Evolutionary conservation across 2,888 invertebrate genomes (phyloP), one percentile per base, ranked within the genome.

Genomic region (Ceramica pisi): DNA sequence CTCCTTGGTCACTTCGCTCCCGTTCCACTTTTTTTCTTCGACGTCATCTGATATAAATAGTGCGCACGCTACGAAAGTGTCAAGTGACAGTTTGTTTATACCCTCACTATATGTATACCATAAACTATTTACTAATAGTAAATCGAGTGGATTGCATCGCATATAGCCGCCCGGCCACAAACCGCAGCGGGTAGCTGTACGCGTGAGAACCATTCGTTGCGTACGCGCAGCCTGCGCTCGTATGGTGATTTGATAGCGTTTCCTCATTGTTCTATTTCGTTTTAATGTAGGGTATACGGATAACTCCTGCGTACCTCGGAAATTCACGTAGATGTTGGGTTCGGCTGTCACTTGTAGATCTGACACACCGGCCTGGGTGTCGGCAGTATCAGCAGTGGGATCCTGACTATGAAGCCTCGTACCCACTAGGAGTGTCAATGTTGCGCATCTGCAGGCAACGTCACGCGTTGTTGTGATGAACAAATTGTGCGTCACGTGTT

Each of bases 201-300:
- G 75, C 87, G 88, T 87, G 89, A 84, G 87, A 87, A 87, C 76
- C 74, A 59, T 62, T 75, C 56, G 63, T 62, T 72, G 73, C 72
- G 80, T 63, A 55, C 51, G 55, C 78, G 69, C 61, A 53, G 48
- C 46, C 48, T 53, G 48, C 51, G 12, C 46, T 53, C 41, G 53
- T 63, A 59, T 59, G 23, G 53, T 70, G 62, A 79, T 48, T 79
- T 79, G 46, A 59, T 63, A 75, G 71, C 64, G 69, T 81, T 84
- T 71, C 84, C 82, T 74, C 55, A 65, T 74, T 61, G 73, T 68
- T 38, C 51, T 61, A 35, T 67, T 16, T 63, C 67, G 23, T 71
- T 31, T 16, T n/a, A 8, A 51, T 51, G 0, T 23, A 19, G 46
- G 19, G 6, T 2, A 0, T 48, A 0, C n/a, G 2, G 48, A n/a